These are phyloP conservation scores for Eptesicus fuscus DNA, from an alignment of 2,113 vertebrate genomes.

Conservation along the genomic window DNA sequence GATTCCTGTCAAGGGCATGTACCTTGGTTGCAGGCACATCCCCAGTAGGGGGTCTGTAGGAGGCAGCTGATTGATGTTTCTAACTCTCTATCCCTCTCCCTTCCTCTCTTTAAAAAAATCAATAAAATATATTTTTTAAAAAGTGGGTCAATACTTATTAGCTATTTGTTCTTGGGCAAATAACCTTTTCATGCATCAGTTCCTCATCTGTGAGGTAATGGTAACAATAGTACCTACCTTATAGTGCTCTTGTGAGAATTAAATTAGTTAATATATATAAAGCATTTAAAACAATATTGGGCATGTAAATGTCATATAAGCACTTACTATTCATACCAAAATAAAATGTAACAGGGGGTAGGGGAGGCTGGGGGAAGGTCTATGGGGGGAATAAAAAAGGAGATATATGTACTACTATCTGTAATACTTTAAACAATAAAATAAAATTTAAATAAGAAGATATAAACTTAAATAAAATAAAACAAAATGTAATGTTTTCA, in stretches of 20 bases:
- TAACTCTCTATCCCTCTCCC: too few relatives aligned
- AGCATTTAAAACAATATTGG: not conserved
- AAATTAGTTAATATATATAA: not conserved
- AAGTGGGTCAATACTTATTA: not conserved
- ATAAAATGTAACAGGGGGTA: not conserved
- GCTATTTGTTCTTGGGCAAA: not conserved
- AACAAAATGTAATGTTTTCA: not conserved
- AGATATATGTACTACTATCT: too few relatives aligned
- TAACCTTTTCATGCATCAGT: not conserved
- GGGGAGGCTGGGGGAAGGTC: too few relatives aligned
- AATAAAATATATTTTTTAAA: not conserved
- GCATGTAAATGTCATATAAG: not conserved
- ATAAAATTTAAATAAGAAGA: too few relatives aligned
- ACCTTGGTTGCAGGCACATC: too few relatives aligned
- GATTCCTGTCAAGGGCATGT: too few relatives aligned
- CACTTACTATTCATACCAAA: not conserved
- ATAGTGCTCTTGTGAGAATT: not conserved
- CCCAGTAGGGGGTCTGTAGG: too few relatives aligned
- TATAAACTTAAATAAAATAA: not conserved
- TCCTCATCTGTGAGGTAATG: not conserved
- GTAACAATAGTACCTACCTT: not conserved
- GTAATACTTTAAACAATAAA: too few relatives aligned
- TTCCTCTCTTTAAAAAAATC: too few relatives aligned
- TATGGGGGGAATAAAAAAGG: too few relatives aligned
- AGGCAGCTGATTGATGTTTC: too few relatives aligned